Conservation (phyloP, 2,888 invertebrate species). For the Eumacrocentrus americanus region DNA sequence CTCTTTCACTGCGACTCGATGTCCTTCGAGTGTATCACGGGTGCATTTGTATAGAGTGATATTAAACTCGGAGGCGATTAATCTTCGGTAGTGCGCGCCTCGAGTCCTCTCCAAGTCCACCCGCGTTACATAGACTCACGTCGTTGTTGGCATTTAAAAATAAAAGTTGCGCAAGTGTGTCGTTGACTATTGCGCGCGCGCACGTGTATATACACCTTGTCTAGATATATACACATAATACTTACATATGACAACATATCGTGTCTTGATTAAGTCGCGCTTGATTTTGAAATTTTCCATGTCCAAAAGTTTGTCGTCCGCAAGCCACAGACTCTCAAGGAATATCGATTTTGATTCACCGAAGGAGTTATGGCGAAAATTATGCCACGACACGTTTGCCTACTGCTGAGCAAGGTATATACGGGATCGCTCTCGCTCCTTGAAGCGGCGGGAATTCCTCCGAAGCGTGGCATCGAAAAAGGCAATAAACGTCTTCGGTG, state of each 20-base stretch:
- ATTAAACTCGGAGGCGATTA: background rate
- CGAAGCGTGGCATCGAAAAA: background rate
- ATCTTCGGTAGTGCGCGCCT: background rate
- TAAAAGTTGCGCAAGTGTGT: slow-evolving; percentile 34
- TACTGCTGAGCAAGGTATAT: background rate
- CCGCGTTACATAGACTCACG: slow-evolving; percentile 23
- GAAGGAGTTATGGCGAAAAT: slow-evolving; percentile 23
- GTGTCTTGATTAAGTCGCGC: too few relatives aligned
- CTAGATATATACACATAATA: too few relatives aligned
- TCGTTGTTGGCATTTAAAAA: slow-evolving; percentile 37
- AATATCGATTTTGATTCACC: slow-evolving; percentile 28
- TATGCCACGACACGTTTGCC: slow-evolving; percentile 28
- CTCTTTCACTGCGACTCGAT: background rate
- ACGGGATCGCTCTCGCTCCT: too few relatives aligned
- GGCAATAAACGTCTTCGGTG: slow-evolving; percentile 26
- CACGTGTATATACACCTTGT: slow-evolving; percentile 13
- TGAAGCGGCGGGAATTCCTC: background rate
- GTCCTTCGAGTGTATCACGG: background rate
- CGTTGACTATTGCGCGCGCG: slow-evolving; percentile 1
- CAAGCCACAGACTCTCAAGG: slow-evolving; percentile 17
- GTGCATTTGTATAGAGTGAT: background rate
- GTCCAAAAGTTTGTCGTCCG: slow-evolving; percentile 20
- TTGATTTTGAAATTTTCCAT: too few relatives aligned
- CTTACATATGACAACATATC: too few relatives aligned
- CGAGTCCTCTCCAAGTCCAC: background rate